Conservation (phyloP, 1,140 invertebrate species). For the Physella acuta region DNA sequence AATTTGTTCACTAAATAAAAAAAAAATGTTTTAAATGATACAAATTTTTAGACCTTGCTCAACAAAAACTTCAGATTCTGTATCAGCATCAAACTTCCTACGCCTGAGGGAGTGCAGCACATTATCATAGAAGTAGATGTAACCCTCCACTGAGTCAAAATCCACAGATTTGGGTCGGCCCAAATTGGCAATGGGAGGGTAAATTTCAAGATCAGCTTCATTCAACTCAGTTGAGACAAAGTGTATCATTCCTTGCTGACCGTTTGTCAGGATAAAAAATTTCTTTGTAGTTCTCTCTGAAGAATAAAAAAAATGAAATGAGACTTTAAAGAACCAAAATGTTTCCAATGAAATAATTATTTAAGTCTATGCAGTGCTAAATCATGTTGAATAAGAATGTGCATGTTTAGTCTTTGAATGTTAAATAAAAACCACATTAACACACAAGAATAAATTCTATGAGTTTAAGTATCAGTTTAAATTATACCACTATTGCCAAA, state of each 20-base stretch:
- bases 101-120: slow-evolving; percentile 20
- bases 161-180: slow-evolving; percentile 69
- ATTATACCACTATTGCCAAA: too few relatives aligned
- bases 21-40: too few relatives aligned
- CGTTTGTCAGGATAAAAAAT: slow-evolving; percentile 70
- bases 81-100: slow-evolving; percentile 13
- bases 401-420: background rate
- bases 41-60: too few relatives aligned
- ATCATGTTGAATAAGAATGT: background rate
- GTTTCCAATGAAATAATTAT: background rate
- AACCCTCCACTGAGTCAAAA: slow-evolving; percentile 68
- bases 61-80: too few relatives aligned
- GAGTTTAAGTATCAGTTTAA: too few relatives aligned
- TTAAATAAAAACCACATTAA: too few relatives aligned
- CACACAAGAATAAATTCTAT: too few relatives aligned
- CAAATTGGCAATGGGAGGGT: slow-evolving; percentile 66
- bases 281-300: slow-evolving; percentile 61
- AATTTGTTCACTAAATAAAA: too few relatives aligned
- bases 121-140: slow-evolving; percentile 68
- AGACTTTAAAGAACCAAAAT: too few relatives aligned
- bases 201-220: slow-evolving; percentile 65
- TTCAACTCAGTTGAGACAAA: slow-evolving; percentile 54
- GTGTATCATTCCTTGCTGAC: slow-evolving; percentile 68
- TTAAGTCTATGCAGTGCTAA: background rate
- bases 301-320: slow-evolving; percentile 41